Evolutionary conservation across 2,113 vertebrate genomes (phyloP).

Genomic region (Propithecus coquereli): DNA sequence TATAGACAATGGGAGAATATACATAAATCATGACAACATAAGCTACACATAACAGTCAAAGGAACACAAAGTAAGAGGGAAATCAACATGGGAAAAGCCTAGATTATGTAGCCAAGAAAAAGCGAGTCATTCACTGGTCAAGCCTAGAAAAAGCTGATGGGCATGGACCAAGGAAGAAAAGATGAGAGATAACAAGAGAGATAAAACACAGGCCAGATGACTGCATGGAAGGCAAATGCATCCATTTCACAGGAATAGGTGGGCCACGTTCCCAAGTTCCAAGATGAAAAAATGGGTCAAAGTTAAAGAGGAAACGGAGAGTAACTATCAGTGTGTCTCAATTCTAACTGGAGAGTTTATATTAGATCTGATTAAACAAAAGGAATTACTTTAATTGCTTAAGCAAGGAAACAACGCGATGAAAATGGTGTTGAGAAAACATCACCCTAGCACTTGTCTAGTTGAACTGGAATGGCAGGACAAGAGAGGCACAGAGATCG

Average conservation of each 20-base stretch:
- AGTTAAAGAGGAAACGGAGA: conserved; percentile 27
- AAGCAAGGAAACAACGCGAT: conserved; percentile 16
- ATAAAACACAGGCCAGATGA: background rate
- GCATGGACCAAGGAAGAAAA: background rate
- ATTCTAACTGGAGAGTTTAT: conserved; percentile 15
- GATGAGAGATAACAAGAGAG: background rate
- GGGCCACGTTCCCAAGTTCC: background rate
- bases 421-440: conserved; percentile 49
- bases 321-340: background rate
- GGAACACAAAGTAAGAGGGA: background rate
- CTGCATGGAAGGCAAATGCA: background rate
- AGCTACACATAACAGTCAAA: background rate
- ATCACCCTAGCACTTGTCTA: background rate
- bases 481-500: background rate
- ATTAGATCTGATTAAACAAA: conserved; percentile 52
- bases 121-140: background rate
- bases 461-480: background rate
- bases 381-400: conserved; percentile 27
- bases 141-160: background rate
- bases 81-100: background rate
- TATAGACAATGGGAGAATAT: background rate
- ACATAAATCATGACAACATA: background rate
- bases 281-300: conserved; percentile 1
- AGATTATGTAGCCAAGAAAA: background rate
- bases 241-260: background rate